Conservation (phyloP, 1,140 invertebrate genomes). For the Ladona fulva region DNA sequence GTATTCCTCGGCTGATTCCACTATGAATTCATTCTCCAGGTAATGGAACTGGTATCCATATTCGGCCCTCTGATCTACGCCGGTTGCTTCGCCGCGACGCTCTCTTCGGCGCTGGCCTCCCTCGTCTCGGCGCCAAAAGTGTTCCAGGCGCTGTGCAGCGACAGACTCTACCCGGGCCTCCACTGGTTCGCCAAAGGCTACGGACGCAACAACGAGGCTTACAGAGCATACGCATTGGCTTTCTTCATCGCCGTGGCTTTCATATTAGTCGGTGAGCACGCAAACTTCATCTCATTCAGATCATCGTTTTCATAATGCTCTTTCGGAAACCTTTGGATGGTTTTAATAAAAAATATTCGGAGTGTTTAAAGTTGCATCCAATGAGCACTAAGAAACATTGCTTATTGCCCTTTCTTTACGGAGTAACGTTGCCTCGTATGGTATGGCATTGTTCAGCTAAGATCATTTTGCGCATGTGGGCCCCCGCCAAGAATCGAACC, state of each 20-base stretch:
- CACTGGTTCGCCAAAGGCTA: constrained; percentile 90
- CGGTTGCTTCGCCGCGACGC: constrained; percentile 92
- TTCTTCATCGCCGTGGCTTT: constrained; percentile 83
- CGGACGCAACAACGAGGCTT: constrained; percentile 83
- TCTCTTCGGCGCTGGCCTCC: constrained; percentile 92
- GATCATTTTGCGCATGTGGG: no score
- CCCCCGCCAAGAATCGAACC: no score
- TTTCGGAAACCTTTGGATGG: no score
- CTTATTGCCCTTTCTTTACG: no score
- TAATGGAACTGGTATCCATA: constrained; percentile 85
- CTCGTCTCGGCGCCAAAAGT: constrained; percentile 84
- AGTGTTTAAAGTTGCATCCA: no score
- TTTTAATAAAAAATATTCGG: no score
- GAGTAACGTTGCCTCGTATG: no score
- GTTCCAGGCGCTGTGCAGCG: constrained; percentile 86
- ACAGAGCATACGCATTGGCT: constrained; percentile 83
- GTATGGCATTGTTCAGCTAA: no score
- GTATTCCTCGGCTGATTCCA: no score
- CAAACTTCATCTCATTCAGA: no score
- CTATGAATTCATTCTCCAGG: constrained; percentile 39
- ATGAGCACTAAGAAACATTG: no score
- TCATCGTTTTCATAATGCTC: no score
- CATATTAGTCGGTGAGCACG: constrained; percentile 69
- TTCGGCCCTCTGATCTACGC: constrained; percentile 90
- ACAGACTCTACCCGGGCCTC: constrained; percentile 88